Evolutionary conservation across 2,113 vertebrate species (phyloP).

Genomic region (Tylochromis polylepis): DNA sequence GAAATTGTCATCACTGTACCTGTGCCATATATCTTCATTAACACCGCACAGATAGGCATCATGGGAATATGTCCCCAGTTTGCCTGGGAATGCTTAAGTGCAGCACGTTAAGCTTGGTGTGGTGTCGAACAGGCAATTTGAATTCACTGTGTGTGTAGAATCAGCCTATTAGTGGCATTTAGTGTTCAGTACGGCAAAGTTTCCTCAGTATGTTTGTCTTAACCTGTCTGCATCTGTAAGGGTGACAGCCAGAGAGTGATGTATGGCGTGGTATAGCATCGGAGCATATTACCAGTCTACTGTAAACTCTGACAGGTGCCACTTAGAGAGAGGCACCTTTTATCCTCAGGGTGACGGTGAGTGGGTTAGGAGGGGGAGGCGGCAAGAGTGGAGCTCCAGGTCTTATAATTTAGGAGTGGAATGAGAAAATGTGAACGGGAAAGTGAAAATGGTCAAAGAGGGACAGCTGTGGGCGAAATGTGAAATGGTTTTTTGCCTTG

Average conservation of each 20-base stretch:
- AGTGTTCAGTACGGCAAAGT: conserved; percentile 12
- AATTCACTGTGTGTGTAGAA: conserved; percentile 47
- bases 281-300: conserved; percentile 1
- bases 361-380: background rate
- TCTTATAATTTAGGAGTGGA: conserved; percentile 51
- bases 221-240: background rate
- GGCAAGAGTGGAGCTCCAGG: background rate
- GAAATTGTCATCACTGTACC: conserved; percentile 56
- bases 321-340: background rate
- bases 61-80: conserved; percentile 43
- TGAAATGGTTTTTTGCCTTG: background rate
- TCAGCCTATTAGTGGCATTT: conserved; percentile 41
- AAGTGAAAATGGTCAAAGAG: conserved; percentile 28
- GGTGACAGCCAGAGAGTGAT: conserved; percentile 13
- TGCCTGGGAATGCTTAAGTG: conserved; percentile 40
- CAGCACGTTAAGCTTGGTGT: conserved; percentile 8
- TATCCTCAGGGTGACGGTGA: background rate
- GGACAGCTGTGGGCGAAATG: conserved; percentile 1
- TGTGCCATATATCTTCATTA: conserved; percentile 64
- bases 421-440: conserved; percentile 45
- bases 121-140: conserved; percentile 19
- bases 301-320: conserved; percentile 28
- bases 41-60: conserved; percentile 30
- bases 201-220: background rate
- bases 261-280: background rate